phyloP scores from a whole-genome alignment of 2,888 invertebrate genomes.

The Lepidochrysops patricia region DNA sequence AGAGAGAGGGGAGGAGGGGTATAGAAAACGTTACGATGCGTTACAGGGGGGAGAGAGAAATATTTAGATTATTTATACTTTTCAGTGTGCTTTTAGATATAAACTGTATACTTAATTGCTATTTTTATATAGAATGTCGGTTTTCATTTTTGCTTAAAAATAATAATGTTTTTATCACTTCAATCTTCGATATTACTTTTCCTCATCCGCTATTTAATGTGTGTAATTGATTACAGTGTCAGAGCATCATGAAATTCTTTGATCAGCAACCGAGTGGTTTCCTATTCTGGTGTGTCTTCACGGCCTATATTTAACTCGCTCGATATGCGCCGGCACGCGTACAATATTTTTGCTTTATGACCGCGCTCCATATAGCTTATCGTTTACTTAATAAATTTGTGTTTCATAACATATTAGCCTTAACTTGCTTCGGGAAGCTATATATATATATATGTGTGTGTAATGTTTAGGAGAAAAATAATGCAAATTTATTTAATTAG shows the following conservation, averaged over 20 bases:
- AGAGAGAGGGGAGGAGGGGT: too few relatives aligned
- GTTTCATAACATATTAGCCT: too few relatives aligned
- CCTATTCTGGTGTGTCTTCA: constrained; percentile 60
- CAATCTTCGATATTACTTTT: neutral
- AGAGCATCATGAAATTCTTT: constrained; percentile 32
- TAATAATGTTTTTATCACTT: neutral
- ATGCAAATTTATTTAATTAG: neutral
- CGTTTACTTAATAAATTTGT: neutral
- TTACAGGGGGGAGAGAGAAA: too few relatives aligned
- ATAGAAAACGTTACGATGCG: too few relatives aligned
- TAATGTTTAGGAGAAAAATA: neutral
- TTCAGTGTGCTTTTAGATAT: too few relatives aligned
- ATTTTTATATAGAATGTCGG: too few relatives aligned
- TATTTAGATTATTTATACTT: too few relatives aligned
- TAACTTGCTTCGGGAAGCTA: neutral
- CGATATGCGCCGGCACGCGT: constrained; percentile 57
- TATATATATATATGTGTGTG: neutral
- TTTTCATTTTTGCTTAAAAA: too few relatives aligned
- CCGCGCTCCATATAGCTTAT: constrained; percentile 24
- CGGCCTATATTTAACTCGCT: constrained; percentile 53
- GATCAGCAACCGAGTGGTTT: constrained; percentile 44
- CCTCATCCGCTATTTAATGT: constrained; percentile 20
- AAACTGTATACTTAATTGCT: too few relatives aligned
- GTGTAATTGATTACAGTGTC: constrained; percentile 24
- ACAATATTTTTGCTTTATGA: constrained; percentile 52